Base-by-base conservation (phyloP, 2,888 invertebrate species). In the Chrysomela aeneicollis region DNA sequence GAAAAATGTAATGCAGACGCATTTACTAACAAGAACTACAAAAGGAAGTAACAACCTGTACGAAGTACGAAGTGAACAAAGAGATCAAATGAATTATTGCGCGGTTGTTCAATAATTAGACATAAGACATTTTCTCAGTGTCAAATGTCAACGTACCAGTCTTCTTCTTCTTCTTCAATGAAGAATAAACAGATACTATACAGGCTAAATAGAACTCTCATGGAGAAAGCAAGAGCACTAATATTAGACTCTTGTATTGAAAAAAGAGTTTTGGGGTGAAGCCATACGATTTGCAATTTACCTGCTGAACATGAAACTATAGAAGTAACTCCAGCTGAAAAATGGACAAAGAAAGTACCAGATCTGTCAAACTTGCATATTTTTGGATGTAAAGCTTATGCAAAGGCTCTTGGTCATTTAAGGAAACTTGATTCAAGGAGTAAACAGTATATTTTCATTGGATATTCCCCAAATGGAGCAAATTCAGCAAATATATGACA, bases 321-420 rank as follows among this genome's bases (percentile, higher is more conserved):
- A 51, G 68, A 66, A 68, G 66, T 46, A 62, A 66, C 21, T 64
- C 64, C 78, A n/a, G 60, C 51, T 50, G 78, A 80, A 71, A 60
- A 65, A 26, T 78, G 78, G 78, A 67, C 61, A n/a, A 64, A 62
- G 6, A 67, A 59, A 55, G 77, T 70, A 69, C 74, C 77, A n/a
- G 64, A 78, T 78, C 15, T 6, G 10, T 15, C 47, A 47, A 19
- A 18, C 47, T 47, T 5, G 15, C n/a, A 12, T 6, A 6, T n/a
- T n/a, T n/a, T n/a, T n/a, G n/a, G n/a, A n/a, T n/a, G n/a, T n/a
- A n/a, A n/a, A n/a, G n/a, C n/a, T n/a, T n/a, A 42, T 42, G 3
- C 42, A 2, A 42, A 42, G 42, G 42, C 10, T 10, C 42, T 42
- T 6, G 42, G 42, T 42, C 17, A 3, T 42, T 6, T 17, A 42